These are phyloP conservation scores for Polyploca ridens DNA, from an alignment of 2,888 invertebrate genomes.

Conservation along the genomic window DNA sequence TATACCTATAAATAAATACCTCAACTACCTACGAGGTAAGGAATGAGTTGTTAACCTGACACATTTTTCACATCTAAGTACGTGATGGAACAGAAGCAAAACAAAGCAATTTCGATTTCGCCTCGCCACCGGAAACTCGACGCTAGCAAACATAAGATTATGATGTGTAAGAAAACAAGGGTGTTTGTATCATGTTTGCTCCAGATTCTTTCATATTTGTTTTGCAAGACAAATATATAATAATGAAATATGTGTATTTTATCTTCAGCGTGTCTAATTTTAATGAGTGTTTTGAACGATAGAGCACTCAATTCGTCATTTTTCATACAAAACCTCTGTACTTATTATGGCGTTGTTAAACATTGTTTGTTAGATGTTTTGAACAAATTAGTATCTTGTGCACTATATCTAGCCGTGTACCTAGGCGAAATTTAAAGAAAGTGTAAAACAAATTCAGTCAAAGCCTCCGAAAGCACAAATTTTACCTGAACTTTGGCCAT, in stretches of 20 bases:
- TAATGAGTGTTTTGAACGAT: neutral
- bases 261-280: neutral
- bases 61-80: conserved; percentile 2
- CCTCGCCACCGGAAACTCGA: conserved; percentile 51
- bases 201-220: conserved; percentile 51
- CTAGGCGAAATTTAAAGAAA: too few relatives aligned
- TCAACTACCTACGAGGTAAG: neutral
- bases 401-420: too few relatives aligned
- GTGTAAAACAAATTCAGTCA: too few relatives aligned
- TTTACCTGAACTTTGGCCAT: too few relatives aligned
- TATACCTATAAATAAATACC: neutral
- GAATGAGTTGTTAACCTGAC: conserved; percentile 7
- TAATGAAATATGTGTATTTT: conserved; percentile 31
- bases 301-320: too few relatives aligned
- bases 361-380: too few relatives aligned
- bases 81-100: conserved; percentile 46
- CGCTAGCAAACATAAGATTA: conserved; percentile 66
- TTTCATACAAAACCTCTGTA: too few relatives aligned
- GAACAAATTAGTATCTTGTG: too few relatives aligned
- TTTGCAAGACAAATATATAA: conserved; percentile 44
- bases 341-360: too few relatives aligned
- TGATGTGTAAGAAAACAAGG: conserved; percentile 71
- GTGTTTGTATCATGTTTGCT: conserved; percentile 66
- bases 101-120: conserved; percentile 72
- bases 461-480: too few relatives aligned